Evolutionary conservation across 2,888 invertebrate species (phyloP), one percentile per base, ranked within the genome.

Genomic region (Drosophila helvetica): DNA sequence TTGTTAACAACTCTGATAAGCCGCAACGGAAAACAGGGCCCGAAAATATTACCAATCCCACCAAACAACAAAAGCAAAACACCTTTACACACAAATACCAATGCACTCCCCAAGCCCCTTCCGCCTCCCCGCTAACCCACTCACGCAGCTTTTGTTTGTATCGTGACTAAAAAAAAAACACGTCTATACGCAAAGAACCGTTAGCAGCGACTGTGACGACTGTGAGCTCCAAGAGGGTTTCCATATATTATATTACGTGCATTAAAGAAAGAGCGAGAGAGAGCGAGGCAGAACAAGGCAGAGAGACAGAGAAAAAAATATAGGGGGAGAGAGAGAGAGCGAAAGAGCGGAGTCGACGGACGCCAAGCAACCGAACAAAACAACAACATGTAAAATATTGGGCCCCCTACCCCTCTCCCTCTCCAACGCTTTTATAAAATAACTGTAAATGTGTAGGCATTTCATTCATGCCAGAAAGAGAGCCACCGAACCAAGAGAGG

Each of bases 121-220:
- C 51, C 27, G 10, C 61, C 46, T n/a, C 50, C 54, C 38, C 50
- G 19, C 8, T 38, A 66, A 67, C 54, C 38, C 22, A 38, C 48
- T 61, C 43, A 27, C 54, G 22, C 47, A 55, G 46, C 38, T 52
- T 69, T 62, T 61, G 73, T 73, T 66, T n/a, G 19, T 27, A 18
- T 54, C 19, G 38, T 38, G 33, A 18, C 42, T 38, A 50, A n/a
- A 60, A 69, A 67, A 51, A 63, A 59, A 77, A 74, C 89, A 89
- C 91, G 91, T 90, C 92, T 80, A 78, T 91, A 91, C 91, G 90
- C 92, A 91, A 91, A 91, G 91, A 91, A 91, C 91, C 92, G 91
- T 91, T 91, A 91, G 79, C 86, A 86, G 89, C 82, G 85, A 91
- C 92, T 91, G 89, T 86, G 73, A 61, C 18, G 52, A 56, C 19